phyloP scores from a whole-genome alignment of 2,797 vertebrate genomes.

The Nothura maculosa region DNA sequence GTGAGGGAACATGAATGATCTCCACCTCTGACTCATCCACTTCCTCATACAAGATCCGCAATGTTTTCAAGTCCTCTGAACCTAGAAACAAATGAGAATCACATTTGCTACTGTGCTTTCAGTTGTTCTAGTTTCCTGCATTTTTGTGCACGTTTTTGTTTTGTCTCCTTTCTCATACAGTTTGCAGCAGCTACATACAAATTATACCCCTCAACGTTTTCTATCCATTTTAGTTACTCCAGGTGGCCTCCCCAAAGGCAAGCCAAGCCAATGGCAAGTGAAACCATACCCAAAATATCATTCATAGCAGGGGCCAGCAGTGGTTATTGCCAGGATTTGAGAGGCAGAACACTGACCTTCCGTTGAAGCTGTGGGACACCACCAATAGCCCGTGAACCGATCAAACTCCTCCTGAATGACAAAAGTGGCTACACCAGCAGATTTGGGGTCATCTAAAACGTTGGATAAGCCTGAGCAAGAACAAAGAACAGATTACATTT shows the following conservation, averaged over 20 bases:
- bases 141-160: not conserved
- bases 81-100: conserved; percentile 73
- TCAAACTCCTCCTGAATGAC: conserved; percentile 99
- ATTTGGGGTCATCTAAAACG: conserved; percentile 94
- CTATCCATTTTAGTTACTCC: not conserved
- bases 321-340: not conserved
- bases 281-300: not conserved
- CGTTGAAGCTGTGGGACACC: conserved; percentile 89
- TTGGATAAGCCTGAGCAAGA: conserved; percentile 88
- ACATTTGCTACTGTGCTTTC: not conserved
- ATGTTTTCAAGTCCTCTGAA: conserved; percentile 86
- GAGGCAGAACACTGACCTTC: conserved; percentile 83
- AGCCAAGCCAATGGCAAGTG: not conserved
- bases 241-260: not conserved
- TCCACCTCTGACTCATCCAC: conserved; percentile 98
- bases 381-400: conserved; percentile 98
- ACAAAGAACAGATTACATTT: not conserved
- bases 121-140: not conserved
- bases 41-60: conserved; percentile 94
- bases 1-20: conserved; percentile 96
- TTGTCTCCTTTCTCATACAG: not conserved
- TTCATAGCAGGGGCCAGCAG: not conserved
- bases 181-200: not conserved
- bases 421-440: conserved; percentile 96
- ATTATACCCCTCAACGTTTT: not conserved